phyloP scores from a whole-genome alignment of 2,888 invertebrate species.

The Agrypnus murinus region DNA sequence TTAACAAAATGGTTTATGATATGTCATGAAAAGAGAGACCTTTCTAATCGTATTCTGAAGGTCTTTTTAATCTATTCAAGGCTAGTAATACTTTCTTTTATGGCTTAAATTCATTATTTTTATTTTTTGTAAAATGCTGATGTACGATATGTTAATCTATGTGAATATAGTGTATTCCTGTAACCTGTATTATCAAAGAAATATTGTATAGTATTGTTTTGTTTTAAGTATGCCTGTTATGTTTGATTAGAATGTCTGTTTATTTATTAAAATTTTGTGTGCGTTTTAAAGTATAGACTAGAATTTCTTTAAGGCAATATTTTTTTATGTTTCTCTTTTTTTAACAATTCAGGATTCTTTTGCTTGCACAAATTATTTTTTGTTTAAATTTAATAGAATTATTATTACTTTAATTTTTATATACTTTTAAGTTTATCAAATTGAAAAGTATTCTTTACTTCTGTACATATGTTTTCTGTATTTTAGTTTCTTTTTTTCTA shows the following conservation, averaged over 20 bases:
- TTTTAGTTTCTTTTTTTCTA: slow-evolving; percentile 22
- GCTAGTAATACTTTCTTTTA: too few relatives aligned
- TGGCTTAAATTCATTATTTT: too few relatives aligned
- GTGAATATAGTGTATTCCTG: slow-evolving; percentile 45
- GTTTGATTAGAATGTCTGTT: slow-evolving; percentile 47
- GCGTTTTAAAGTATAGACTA: slow-evolving; percentile 32
- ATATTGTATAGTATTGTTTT: slow-evolving; percentile 51
- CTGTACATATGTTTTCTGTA: slow-evolving; percentile 34
- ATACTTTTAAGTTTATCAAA: not conserved
- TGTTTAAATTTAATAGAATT: slow-evolving; percentile 16
- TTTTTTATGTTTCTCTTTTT: slow-evolving; percentile 2
- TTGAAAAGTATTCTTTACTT: slow-evolving; percentile 35
- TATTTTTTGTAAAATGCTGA: slow-evolving; percentile 21
- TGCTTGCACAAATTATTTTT: slow-evolving; percentile 4
- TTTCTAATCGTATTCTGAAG: too few relatives aligned
- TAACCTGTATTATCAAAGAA: slow-evolving; percentile 42
- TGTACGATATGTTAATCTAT: slow-evolving; percentile 45
- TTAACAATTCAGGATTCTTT: slow-evolving; percentile 4
- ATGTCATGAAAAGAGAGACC: too few relatives aligned
- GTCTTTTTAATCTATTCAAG: too few relatives aligned
- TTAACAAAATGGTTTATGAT: too few relatives aligned
- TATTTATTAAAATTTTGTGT: slow-evolving; percentile 50
- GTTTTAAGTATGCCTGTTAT: slow-evolving; percentile 38
- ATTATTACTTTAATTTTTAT: slow-evolving; percentile 39
- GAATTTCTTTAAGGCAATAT: slow-evolving; percentile 31